Evolutionary conservation across 2,113 vertebrate genomes (phyloP).

Genomic region (Prietella phreatophila): DNA sequence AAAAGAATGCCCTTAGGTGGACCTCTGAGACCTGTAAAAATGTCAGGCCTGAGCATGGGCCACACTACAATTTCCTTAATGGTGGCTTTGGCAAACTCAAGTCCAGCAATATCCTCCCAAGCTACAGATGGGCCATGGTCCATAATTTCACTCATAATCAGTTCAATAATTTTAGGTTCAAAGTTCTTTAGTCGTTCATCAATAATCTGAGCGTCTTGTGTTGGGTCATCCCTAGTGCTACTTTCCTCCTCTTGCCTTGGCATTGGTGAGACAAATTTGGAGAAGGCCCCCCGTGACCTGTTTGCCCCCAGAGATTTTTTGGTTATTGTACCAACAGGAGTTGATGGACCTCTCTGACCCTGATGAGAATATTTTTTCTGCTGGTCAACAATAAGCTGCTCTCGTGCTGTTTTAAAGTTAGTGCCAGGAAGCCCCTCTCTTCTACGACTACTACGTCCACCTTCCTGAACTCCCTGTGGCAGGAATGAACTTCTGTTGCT

Average conservation of each 20-base stretch:
- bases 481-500: conserved; percentile 54
- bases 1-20: conserved; percentile 95
- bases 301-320: conserved; percentile 91
- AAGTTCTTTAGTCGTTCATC: conserved; percentile 88
- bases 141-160: conserved; percentile 96
- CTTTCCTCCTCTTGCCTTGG: conserved; percentile 77
- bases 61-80: conserved; percentile 98
- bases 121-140: conserved; percentile 87
- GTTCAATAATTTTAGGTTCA: conserved; percentile 92
- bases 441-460: conserved; percentile 45
- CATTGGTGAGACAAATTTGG: conserved; percentile 90
- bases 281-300: conserved; percentile 80
- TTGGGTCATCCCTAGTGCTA: not conserved
- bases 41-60: conserved; percentile 96
- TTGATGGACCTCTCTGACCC: conserved; percentile 59
- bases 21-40: conserved; percentile 91
- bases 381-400: conserved; percentile 84
- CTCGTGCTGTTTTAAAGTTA: conserved; percentile 86
- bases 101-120: conserved; percentile 95
- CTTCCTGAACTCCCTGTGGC: conserved; percentile 51
- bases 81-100: conserved; percentile 93
- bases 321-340: conserved; percentile 59
- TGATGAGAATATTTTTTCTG: conserved; percentile 80
- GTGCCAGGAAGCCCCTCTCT: conserved; percentile 61
- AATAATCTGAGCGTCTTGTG: conserved; percentile 58